Evolutionary conservation across 2,888 invertebrate genomes (phyloP).

Genomic region (Hydraecia micacea): DNA sequence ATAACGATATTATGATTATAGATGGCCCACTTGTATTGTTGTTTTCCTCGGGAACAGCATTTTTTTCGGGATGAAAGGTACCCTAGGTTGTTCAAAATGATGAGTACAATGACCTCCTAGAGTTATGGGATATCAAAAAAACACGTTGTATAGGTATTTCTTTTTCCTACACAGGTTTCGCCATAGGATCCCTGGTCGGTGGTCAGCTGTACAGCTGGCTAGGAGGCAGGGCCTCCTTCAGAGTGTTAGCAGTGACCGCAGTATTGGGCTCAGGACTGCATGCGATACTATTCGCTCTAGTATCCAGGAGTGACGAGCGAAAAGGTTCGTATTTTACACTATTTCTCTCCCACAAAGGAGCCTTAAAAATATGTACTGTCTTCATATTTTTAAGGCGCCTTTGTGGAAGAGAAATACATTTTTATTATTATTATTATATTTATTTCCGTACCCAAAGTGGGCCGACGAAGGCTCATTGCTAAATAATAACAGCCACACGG

Average conservation of each 20-base stretch:
- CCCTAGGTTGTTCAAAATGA: too few species aligned
- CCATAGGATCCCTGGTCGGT: constrained; percentile 93
- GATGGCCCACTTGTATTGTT: too few species aligned
- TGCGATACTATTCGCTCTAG: constrained; percentile 66
- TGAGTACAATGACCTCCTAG: too few species aligned
- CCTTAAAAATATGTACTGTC: too few species aligned
- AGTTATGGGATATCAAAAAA: too few species aligned
- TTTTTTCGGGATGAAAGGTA: too few species aligned
- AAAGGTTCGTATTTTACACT: constrained; percentile 20
- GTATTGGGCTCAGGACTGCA: constrained; percentile 72
- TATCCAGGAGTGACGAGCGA: constrained; percentile 18
- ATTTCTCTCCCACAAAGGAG: too few species aligned
- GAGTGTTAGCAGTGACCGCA: constrained; percentile 76
- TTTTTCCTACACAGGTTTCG: constrained; percentile 90
- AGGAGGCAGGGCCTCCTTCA: constrained; percentile 90
- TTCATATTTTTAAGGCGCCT: too few species aligned
- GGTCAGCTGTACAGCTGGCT: constrained; percentile 92
- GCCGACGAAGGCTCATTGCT: neutral
- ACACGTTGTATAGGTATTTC: too few species aligned
- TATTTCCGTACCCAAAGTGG: neutral
- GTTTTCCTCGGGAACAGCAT: too few species aligned
- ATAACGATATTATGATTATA: too few species aligned
- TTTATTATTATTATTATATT: neutral
- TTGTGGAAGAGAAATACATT: too few species aligned
- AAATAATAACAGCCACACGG: neutral